Evolutionary conservation across 2,113 vertebrate species (phyloP).

Genomic region (Engystomops pustulosus): DNA sequence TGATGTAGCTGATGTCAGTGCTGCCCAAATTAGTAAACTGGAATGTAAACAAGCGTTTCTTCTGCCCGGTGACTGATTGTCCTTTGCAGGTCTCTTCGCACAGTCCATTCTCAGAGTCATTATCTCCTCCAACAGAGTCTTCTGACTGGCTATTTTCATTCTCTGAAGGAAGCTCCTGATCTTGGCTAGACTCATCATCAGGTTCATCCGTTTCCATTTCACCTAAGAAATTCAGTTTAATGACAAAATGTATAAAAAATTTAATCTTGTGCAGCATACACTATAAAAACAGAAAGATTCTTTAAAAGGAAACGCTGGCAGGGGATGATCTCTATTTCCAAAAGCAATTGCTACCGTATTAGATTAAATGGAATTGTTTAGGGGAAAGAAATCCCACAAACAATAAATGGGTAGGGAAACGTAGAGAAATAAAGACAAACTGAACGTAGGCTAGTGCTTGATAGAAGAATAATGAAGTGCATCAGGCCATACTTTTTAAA

Average conservation of each 20-base stretch:
- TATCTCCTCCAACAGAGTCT: slow-evolving; percentile 95
- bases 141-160: slow-evolving; percentile 98
- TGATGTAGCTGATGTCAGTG: slow-evolving; percentile 91
- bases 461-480: too few species aligned
- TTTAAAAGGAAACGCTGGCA: too few species aligned
- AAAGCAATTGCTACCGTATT: too few species aligned
- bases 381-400: too few species aligned
- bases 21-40: slow-evolving; percentile 98
- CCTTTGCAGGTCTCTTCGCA: slow-evolving; percentile 86
- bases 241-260: background rate
- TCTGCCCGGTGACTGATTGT: slow-evolving; percentile 79
- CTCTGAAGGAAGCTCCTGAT: slow-evolving; percentile 96
- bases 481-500: too few species aligned
- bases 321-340: too few species aligned
- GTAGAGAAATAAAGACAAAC: too few species aligned
- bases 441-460: too few species aligned
- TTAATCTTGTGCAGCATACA: background rate
- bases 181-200: slow-evolving; percentile 97
- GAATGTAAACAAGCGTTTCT: slow-evolving; percentile 95
- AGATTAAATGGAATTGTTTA: too few species aligned
- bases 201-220: slow-evolving; percentile 98
- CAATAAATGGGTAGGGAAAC: too few species aligned
- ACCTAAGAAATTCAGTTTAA: slow-evolving; percentile 71
- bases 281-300: background rate
- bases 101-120: slow-evolving; percentile 93